phyloP scores from a whole-genome alignment of 1,140 invertebrate genomes.

The Drosophila littoralis region DNA sequence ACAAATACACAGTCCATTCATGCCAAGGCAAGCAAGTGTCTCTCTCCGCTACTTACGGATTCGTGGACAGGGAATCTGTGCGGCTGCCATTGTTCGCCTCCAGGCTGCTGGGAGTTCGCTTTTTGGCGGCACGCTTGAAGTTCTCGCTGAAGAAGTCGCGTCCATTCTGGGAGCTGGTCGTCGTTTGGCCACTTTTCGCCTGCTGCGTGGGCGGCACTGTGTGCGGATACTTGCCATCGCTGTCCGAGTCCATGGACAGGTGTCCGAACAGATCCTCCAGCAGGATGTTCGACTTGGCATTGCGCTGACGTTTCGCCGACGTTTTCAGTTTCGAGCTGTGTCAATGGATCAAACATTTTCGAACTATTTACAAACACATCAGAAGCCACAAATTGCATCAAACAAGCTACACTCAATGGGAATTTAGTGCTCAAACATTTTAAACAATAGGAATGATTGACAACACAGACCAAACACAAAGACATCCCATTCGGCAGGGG shows the following conservation, averaged over 20 bases:
- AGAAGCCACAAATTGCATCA: background rate
- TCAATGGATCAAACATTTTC: conserved; percentile 11
- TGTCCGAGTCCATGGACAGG: conserved; percentile 80
- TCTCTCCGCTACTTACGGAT: conserved; percentile 71
- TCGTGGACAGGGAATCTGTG: conserved; percentile 69
- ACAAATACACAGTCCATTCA: background rate
- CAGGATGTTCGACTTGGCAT: conserved; percentile 75
- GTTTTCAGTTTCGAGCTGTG: conserved; percentile 80
- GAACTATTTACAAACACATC: conserved; percentile 7
- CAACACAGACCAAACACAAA: background rate
- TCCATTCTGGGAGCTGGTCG: conserved; percentile 54
- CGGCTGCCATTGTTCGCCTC: conserved; percentile 78
- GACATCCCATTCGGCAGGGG: too few species aligned
- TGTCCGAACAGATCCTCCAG: conserved; percentile 83
- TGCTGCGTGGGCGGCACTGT: conserved; percentile 78
- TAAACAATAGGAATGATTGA: background rate
- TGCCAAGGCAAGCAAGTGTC: background rate
- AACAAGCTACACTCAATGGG: background rate
- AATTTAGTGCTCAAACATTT: background rate
- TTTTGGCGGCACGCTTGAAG: conserved; percentile 50
- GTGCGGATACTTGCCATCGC: conserved; percentile 78
- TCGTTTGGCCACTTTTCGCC: conserved; percentile 58
- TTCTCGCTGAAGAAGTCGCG: conserved; percentile 67
- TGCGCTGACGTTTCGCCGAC: conserved; percentile 74
- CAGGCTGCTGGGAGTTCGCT: conserved; percentile 60